Evolutionary conservation across 2,888 invertebrate genomes (phyloP), one percentile per base, ranked within the genome.

Genomic region (Celastrina argiolus): DNA sequence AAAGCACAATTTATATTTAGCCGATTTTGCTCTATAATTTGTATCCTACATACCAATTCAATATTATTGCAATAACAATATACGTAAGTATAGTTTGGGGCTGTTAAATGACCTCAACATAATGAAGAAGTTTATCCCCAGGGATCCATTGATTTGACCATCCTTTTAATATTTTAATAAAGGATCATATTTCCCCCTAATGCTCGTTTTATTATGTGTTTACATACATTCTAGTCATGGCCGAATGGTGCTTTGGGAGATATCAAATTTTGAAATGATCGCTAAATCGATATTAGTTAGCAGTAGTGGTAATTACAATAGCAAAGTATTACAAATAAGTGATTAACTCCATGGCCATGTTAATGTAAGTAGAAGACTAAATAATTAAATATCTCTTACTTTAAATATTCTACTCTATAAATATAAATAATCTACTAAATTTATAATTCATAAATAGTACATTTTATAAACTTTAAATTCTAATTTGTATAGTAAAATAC

Each of bases 71-170:
- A 51, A 51, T 59, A 31, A 59, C 18, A 77, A 78, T 75, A 74
- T 75, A 26, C 51, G 22, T 74, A 78, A 82, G 84, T 79, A 76
- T 81, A 83, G 81, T 51, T 51, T 82, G 79, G 83, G 82, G 84
- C 83, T 85, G 84, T 87, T 85, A 87, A 86, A 84, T 81, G 79
- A 76, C 81, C 83, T 85, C 78, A 79, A 81, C 80, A 83, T 84
- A 82, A 81, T 84, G 82, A 79, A 82, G 82, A 77, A 76, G 76
- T 77, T 70, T 81, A 79, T 77, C 76, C 78, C 86, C 56, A 65
- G 87, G 85, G 89, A 82, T 72, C 78, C 86, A 87, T 89, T 83
- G 81, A 83, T 87, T 83, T 39, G 56, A 16, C 82, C 82, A 78
- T 78, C 84, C 79, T 79, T 85, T 88, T 86, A 87, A 88, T 87